Percentiles rank a stretch among this genome's conserved stretches.
Evolutionary conservation across 2,113 vertebrate genomes (phyloP).

Genomic region (Poeciliopsis retropinna): DNA sequence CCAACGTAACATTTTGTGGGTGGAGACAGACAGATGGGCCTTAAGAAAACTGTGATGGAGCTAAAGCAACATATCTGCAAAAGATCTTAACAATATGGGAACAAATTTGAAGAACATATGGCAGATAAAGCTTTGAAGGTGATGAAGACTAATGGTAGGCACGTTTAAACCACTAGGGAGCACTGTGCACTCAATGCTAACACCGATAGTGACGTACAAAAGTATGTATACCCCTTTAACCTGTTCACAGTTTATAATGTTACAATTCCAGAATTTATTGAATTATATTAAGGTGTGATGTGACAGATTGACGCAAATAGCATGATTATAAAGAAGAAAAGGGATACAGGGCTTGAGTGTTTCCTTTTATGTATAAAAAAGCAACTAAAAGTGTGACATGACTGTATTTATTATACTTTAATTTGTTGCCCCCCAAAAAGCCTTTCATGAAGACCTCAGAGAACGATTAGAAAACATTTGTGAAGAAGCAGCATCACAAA

Average conservation of each 20-base stretch:
- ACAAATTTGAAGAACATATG: no score
- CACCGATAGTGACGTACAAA: not conserved
- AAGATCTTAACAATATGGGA: not conserved
- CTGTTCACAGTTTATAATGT: not conserved
- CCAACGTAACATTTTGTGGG: not conserved
- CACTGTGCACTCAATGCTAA: slow-evolving; percentile 31
- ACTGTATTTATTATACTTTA: not conserved
- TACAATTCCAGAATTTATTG: not conserved
- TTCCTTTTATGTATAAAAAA: not conserved
- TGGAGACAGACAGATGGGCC: not conserved
- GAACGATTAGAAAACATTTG: no score
- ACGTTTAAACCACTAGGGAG: slow-evolving; percentile 47
- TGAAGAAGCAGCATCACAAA: no score
- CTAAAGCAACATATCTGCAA: not conserved
- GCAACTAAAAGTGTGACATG: not conserved
- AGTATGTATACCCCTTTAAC: not conserved
- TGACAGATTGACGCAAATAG: not conserved
- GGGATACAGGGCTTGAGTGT: not conserved
- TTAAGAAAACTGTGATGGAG: not conserved
- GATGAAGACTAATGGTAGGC: not conserved
- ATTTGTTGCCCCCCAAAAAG: not conserved
- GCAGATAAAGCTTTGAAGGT: not conserved
- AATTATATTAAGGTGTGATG: not conserved
- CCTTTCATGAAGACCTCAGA: not conserved
- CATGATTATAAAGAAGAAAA: not conserved